These are phyloP conservation scores for Hedya salicella DNA, from an alignment of 2,888 invertebrate genomes.

Conservation along the genomic window DNA sequence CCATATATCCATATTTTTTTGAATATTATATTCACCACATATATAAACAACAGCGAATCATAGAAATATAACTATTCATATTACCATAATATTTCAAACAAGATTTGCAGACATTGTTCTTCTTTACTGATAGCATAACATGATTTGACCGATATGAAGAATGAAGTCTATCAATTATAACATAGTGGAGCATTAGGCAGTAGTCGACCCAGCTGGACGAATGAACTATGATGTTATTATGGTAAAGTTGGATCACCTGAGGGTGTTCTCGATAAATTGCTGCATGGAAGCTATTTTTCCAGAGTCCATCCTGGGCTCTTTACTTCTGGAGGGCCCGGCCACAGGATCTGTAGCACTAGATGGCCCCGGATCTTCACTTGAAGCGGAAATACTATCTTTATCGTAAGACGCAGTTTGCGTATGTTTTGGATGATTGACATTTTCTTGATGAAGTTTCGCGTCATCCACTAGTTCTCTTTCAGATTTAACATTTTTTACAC, in stretches of 20 bases:
- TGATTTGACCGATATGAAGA: neutral
- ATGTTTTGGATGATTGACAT: constrained; percentile 85
- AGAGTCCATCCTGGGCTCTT: constrained; percentile 78
- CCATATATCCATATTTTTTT: too few species aligned
- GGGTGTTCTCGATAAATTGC: constrained; percentile 87
- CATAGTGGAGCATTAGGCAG: neutral
- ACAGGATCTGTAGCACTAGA: constrained; percentile 66
- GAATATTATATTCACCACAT: too few species aligned
- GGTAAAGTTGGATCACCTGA: constrained; percentile 77
- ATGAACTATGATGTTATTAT: constrained; percentile 29
- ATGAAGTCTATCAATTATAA: neutral
- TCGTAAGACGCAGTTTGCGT: constrained; percentile 85
- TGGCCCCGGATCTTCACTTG: constrained; percentile 73
- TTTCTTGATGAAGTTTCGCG: constrained; percentile 85
- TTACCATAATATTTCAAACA: neutral
- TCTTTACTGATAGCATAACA: neutral
- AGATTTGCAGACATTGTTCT: neutral
- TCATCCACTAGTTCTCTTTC: constrained; percentile 82
- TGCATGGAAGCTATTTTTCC: constrained; percentile 84
- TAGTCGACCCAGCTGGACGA: neutral
- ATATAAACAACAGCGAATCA: neutral
- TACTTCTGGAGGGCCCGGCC: constrained; percentile 60
- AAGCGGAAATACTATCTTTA: constrained; percentile 79
- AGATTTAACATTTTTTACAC: constrained; percentile 79
- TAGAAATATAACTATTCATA: neutral